Evolutionary conservation across 2,888 invertebrate species (phyloP).

Genomic region (Melikaiella ostensackeni): DNA sequence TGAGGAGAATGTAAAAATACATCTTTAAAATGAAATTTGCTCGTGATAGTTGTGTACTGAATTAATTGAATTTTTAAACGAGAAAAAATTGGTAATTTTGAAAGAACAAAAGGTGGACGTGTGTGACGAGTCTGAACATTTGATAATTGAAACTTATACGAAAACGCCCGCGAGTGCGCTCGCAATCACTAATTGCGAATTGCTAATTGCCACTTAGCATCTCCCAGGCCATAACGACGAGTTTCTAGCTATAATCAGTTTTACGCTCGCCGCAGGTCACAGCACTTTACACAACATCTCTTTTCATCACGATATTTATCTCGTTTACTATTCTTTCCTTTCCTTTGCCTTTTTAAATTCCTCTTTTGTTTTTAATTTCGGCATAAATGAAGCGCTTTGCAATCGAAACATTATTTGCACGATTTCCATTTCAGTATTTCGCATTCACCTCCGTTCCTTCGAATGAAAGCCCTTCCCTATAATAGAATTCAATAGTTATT

Average conservation of each 20-base stretch:
- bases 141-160: background rate
- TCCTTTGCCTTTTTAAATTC: background rate
- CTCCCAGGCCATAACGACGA: background rate
- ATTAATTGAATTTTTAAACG: background rate
- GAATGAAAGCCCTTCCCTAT: background rate
- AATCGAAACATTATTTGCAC: background rate
- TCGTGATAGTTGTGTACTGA: background rate
- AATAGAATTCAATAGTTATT: background rate
- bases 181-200: background rate
- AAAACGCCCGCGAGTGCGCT: background rate
- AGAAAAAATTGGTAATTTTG: background rate
- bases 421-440: background rate
- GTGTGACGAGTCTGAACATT: background rate
- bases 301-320: background rate
- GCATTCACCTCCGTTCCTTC: background rate
- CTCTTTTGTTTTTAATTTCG: background rate
- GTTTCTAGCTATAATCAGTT: background rate
- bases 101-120: background rate
- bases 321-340: background rate
- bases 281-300: background rate
- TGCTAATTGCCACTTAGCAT: constrained; percentile 1
- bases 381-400: background rate
- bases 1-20: too few species aligned
- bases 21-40: background rate
- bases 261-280: background rate